Evolutionary conservation across 2,113 vertebrate species (phyloP), one percentile per base, ranked within the genome.

Genomic region (Oncorhynchus nerka): DNA sequence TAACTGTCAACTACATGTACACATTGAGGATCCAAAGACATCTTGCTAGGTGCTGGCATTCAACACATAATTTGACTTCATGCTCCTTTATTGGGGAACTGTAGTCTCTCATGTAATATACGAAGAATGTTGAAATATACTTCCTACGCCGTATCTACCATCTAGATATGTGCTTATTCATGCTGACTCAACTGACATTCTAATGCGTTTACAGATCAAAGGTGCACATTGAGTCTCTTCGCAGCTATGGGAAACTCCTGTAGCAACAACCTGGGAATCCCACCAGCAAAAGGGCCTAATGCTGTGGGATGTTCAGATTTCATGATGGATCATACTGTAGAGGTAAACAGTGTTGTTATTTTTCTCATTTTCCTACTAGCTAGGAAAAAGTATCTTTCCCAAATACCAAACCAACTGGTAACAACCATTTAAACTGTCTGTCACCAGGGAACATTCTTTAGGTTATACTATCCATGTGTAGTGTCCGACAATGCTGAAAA

Each of bases 381-480:
- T 5, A 19, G 51, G 4, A 16, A 16, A 45, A 45, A 11, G 0
- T 45, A 55, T 19, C 1, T 19, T 55, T 55, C 6, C 7, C 9
- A 62, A 62, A 24, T 22, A 22, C 59, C 22, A 62, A n/a, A 62
- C 1, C 65, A 15, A 30, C 26, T 67, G 26, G 12, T 67, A 67
- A 28, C 65, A 11, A 11, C 6, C 5, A 5, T 12, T 16, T 0
- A 4, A 1, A 22, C 6, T 76, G 8, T 73, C 15, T 15, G 0
- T n/a, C 28, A 16, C 61, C 78, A 99, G 98, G 95, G 97, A 62
- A 95, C 85, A 68, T 97, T 99, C 81, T 87, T 99, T 77, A 95
- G 96, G 20, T 89, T 99, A 1, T 99, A 95, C 90, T 99, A 99
- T 79, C 98, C 98, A 1, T 95, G 96, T 1, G 83, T 93, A 28